Evolutionary conservation across 1,140 invertebrate genomes (phyloP), one percentile per base, ranked within the genome.

Genomic region (Spodoptera litura): DNA sequence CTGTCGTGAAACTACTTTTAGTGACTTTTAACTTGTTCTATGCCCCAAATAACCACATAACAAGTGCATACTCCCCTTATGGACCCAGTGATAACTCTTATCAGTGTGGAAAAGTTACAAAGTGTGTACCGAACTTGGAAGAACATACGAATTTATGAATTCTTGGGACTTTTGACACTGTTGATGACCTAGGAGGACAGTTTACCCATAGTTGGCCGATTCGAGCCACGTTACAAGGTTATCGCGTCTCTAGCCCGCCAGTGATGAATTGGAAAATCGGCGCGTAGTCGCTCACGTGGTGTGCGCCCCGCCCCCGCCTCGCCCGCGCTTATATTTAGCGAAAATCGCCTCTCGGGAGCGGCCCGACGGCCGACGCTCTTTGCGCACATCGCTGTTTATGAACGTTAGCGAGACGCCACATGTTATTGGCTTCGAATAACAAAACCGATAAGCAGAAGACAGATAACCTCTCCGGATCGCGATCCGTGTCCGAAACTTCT

Each of bases 251-350:
- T 89, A 91, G 88, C 86, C 88, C 86, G 87, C 89, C 86, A 89
- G 91, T 91, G 92, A 94, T 94, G 93, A 94, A 93, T 94, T 93
- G 93, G 91, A 94, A 94, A 94, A 94, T 94, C 92, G 92, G 93
- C 93, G 92, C 92, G 92, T 94, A 94, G 91, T 91, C 88, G 90
- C 91, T 94, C 93, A 94, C 93, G 92, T 94, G 92, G 92, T 94
- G 83, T 79, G 83, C 86, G 90, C 88, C 88, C 92, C 88, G 88
- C 90, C 90, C 91, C 90, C 91, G 88, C 89, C 87, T 87, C 90
- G 85, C 87, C 86, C 88, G 89, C 90, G 84, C 91, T 90, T 94
- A 94, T 94, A 94, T 94, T 94, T 94, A 94, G 92, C 92, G 91
- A 94, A 93, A 94, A 93, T 94, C 91, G 88, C 88, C 93, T 94